Evolutionary conservation across 35 echinoderm and acorn worm species (phyloP), one percentile per base, ranked within the genome.

Genomic region (Apostichopus parvimensis): DNA sequence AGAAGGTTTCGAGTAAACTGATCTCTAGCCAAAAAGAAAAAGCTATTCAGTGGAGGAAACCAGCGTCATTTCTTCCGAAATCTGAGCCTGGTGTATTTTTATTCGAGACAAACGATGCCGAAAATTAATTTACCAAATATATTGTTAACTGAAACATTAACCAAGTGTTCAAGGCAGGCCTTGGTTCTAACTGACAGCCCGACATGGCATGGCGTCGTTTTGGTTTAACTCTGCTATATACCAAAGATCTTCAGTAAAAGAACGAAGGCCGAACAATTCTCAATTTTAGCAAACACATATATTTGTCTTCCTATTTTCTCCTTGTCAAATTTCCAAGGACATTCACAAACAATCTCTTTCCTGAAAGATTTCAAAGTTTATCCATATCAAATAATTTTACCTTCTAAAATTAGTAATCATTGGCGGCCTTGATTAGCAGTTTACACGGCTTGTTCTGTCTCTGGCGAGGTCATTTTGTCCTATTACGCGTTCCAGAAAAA

Each of bases 331-430:
- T 84, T 84, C 56, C 56, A 56, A 84, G 56, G 81, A 22, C 15
- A 13, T 84, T 84, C 20, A 84, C 81, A 59, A 84, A 84, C 81
- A 84, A 84, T 84, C 81, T 84, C 81, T 84, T 84, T 58, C 81
- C 71, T 58, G n/a, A 20, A 84, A 84, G 54, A 58, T 58, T 84
- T 22, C 56, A 84, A 84, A 58, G 54, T 84, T 84, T 84, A 84
- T 53, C 81, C 81, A 84, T 84, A 84, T 84, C 81, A 84, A 84
- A 58, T 84, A 84, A 58, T 84, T 84, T 84, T 84, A 84, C 81
- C 81, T 58, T 84, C 81, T 84, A 84, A 84, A 84, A 84, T 84
- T 84, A 84, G 81, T 84, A 84, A 84, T 84, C 81, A 84, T 84
- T 84, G 81, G 81, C 54, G 81, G 81, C 81, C 81, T 84, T 84